Percentiles rank a stretch among this genome's conserved stretches.
These are phyloP conservation scores for Equus przewalskii DNA, from an alignment of 2,113 vertebrate species.

Conservation along the genomic window DNA sequence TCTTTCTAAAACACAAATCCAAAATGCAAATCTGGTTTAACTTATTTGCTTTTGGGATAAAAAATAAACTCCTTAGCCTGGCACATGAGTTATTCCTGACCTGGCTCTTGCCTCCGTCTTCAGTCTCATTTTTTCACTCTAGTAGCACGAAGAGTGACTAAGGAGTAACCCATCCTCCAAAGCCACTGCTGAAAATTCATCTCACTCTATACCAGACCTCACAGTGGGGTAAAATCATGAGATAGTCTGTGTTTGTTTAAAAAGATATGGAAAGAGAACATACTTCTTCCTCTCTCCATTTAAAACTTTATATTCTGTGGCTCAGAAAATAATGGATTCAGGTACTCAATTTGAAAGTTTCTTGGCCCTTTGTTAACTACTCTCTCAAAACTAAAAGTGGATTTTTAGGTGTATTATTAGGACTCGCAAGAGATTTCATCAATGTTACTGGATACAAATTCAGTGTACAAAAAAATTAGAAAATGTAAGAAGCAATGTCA, in stretches of 20 bases:
- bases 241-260: slow-evolving; percentile 33
- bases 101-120: neutral
- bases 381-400: slow-evolving; percentile 4
- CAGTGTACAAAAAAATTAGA: neutral
- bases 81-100: neutral
- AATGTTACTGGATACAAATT: slow-evolving; percentile 16
- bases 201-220: neutral
- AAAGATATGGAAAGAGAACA: neutral
- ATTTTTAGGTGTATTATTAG: slow-evolving; percentile 28
- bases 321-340: slow-evolving; percentile 31
- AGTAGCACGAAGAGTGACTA: neutral
- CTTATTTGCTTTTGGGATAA: neutral
- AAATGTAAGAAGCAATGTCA: neutral
- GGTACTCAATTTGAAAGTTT: neutral
- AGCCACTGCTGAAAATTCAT: neutral
- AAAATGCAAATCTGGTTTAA: slow-evolving; percentile 56
- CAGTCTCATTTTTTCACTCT: neutral
- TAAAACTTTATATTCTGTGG: slow-evolving; percentile 14
- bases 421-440: neutral
- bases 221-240: neutral
- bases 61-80: neutral
- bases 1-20: slow-evolving; percentile 17
- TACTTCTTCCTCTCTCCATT: neutral
- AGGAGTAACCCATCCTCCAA: neutral
- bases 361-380: slow-evolving; percentile 27